phyloP scores from a whole-genome alignment of 2,113 vertebrate genomes.

The Gymnarchus niloticus region DNA sequence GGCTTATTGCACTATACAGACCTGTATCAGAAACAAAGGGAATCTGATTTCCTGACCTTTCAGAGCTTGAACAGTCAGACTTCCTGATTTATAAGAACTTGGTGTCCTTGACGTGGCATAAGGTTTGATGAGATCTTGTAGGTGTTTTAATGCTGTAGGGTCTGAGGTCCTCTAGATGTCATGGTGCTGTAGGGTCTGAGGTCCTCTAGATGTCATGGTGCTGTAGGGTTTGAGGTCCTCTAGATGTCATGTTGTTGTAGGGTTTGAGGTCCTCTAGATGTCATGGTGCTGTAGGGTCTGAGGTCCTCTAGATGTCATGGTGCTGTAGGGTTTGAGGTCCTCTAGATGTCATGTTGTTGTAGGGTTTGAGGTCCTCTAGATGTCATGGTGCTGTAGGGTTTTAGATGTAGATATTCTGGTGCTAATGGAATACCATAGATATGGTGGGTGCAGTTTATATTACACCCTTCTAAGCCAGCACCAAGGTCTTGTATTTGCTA shows the following conservation, averaged over 20 bases:
- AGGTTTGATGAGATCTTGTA: background rate
- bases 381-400: background rate
- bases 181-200: background rate
- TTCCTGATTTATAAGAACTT: background rate
- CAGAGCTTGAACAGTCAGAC: background rate
- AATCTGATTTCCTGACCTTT: background rate
- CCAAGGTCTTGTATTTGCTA: background rate
- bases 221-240: background rate
- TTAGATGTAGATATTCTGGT: no score
- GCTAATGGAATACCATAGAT: background rate
- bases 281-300: background rate
- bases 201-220: background rate
- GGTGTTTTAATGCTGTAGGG: background rate
- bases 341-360: no score
- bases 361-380: no score
- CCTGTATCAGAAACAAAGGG: background rate
- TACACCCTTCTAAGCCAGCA: background rate
- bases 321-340: no score
- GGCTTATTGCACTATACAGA: background rate
- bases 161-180: background rate
- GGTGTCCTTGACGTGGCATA: background rate
- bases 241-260: background rate
- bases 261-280: background rate
- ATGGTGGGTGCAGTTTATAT: background rate
- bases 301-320: no score